A percentile compares a stretch with the other conserved stretches of the same genome.
Evolutionary conservation across 2,113 vertebrate species (phyloP).

Genomic region (Hippocampus barbouri): DNA sequence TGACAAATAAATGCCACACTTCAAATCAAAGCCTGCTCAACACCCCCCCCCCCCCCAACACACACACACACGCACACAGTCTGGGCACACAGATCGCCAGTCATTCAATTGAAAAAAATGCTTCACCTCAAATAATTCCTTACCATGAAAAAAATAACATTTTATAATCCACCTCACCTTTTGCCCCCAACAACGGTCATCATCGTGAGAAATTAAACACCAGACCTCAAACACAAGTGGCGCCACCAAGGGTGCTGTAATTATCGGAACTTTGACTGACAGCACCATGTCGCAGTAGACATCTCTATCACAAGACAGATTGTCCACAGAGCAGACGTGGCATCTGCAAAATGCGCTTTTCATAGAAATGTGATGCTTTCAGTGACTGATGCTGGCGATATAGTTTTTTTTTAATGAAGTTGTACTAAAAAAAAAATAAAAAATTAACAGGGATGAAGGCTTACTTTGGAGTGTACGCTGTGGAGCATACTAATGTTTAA

Average conservation of each 20-base stretch:
- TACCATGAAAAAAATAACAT: not conserved
- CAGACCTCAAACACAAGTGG: not conserved
- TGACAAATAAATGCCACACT: not conserved
- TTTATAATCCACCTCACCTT: not conserved
- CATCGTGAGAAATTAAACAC: not conserved
- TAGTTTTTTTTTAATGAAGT: not conserved
- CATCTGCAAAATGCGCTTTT: too few relatives aligned
- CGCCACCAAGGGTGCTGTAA: not conserved
- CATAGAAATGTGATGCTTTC: not conserved
- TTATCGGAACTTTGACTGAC: not conserved
- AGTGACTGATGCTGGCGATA: not conserved
- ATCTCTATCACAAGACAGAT: not conserved
- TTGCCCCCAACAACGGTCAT: not conserved
- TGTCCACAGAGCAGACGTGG: too few relatives aligned
- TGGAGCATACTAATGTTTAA: not conserved
- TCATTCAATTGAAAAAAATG: too few relatives aligned
- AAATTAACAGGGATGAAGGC: not conserved
- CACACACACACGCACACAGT: not conserved
- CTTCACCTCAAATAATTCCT: not conserved
- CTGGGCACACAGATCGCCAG: too few relatives aligned
- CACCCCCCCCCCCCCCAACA: too few relatives aligned
- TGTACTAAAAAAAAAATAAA: too few relatives aligned
- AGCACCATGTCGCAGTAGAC: not conserved
- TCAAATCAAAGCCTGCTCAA: not conserved
- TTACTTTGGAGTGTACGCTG: not conserved